phyloP scores from a whole-genome alignment of 1,140 invertebrate species.

The Melitaea cinxia region DNA sequence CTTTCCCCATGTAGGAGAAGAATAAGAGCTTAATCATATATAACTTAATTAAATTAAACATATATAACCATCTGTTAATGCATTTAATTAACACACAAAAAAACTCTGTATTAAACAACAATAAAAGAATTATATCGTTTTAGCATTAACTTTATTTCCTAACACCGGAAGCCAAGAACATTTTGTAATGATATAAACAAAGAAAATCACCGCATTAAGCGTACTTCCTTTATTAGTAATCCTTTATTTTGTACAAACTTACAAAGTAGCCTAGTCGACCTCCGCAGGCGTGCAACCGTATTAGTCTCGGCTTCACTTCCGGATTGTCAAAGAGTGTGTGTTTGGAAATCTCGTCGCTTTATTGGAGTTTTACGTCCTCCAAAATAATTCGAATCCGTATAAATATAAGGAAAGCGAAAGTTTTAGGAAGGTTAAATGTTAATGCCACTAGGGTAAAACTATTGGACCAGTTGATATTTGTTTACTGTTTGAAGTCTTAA shows the following conservation, averaged over 20 bases:
- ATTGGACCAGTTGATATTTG: too few species aligned
- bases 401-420: too few species aligned
- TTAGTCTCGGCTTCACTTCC: slow-evolving; percentile 26
- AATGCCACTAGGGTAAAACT: too few species aligned
- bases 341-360: neutral
- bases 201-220: slow-evolving; percentile 16
- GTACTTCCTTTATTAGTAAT: slow-evolving; percentile 26
- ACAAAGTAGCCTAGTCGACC: neutral
- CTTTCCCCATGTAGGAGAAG: too few species aligned
- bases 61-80: too few species aligned
- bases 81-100: neutral
- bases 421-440: too few species aligned
- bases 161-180: slow-evolving; percentile 4
- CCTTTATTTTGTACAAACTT: slow-evolving; percentile 5
- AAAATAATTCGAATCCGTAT: too few species aligned
- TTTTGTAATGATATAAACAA: slow-evolving; percentile 18
- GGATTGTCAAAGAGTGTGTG: slow-evolving; percentile 2
- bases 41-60: too few species aligned
- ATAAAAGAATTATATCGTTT: neutral
- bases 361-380: too few species aligned
- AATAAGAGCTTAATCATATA: too few species aligned
- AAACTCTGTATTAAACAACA: neutral
- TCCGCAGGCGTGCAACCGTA: slow-evolving; percentile 13
- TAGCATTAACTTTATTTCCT: neutral
- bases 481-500: too few species aligned